A percentile compares a stretch with the other conserved stretches of the same genome.
phyloP scores from a whole-genome alignment of 2,888 invertebrate species.

The Oligia strigilis region DNA sequence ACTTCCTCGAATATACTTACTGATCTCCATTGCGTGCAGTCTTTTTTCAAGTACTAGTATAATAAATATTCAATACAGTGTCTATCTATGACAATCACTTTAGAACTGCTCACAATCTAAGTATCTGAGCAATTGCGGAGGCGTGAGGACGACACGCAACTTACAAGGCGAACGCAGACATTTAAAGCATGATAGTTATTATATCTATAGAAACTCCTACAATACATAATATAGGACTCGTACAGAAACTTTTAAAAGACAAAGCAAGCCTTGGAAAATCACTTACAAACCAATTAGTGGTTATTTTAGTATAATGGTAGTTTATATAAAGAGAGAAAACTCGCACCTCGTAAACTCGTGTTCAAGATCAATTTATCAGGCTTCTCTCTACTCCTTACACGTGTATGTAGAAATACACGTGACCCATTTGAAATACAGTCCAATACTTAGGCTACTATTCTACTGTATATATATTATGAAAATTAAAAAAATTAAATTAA shows the following conservation, averaged over 20 bases:
- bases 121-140: not conserved
- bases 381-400: not conserved
- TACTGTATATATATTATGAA: not conserved
- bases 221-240: not conserved
- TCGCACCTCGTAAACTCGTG: not conserved
- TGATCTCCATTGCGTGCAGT: not conserved
- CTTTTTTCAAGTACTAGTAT: not conserved
- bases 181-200: not conserved
- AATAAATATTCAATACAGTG: not conserved
- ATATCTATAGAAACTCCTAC: not conserved
- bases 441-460: not conserved
- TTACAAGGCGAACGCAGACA: not conserved
- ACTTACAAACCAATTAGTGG: conserved; percentile 1
- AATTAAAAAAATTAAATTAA: not conserved
- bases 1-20: not conserved
- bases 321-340: not conserved
- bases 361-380: conserved; percentile 13
- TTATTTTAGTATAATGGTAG: conserved; percentile 4
- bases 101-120: not conserved
- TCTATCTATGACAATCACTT: not conserved
- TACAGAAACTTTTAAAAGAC: not conserved
- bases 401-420: not conserved
- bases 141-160: not conserved
- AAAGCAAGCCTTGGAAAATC: conserved; percentile 4
- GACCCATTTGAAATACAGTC: not conserved